phyloP scores from a whole-genome alignment of 2,797 vertebrate genomes.

The Acanthis flammea region DNA sequence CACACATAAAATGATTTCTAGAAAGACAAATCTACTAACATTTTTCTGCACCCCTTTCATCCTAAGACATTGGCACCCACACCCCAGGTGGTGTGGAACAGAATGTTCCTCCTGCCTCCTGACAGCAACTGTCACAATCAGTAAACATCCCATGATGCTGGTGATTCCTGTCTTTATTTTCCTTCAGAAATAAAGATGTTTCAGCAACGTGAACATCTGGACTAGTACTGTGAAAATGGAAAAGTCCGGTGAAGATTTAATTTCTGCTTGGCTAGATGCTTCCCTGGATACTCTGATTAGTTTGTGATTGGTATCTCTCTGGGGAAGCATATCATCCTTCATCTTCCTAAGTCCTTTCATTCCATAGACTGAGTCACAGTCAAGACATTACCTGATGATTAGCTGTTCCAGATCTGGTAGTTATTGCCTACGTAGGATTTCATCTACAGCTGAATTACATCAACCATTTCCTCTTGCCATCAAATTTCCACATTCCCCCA shows the following conservation, averaged over 20 bases:
- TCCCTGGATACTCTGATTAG: constrained; percentile 9
- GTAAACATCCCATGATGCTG: neutral
- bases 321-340: constrained; percentile 3
- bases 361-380: neutral
- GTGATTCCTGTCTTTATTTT: neutral
- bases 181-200: constrained; percentile 14
- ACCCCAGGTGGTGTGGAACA: neutral
- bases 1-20: neutral
- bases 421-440: neutral
- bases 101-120: neutral
- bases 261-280: constrained; percentile 30
- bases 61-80: neutral
- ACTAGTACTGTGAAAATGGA: neutral
- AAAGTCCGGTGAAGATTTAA: constrained; percentile 2
- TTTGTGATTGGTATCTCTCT: constrained; percentile 24
- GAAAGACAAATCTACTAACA: neutral
- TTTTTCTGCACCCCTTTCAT: neutral
- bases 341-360: constrained; percentile 6
- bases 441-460: neutral
- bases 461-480: neutral
- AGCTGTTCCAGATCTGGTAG: neutral
- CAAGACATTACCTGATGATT: constrained; percentile 32
- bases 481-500: neutral
- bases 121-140: neutral
- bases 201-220: constrained; percentile 27